phyloP scores from a whole-genome alignment of 2,888 invertebrate species.

The Caenorhabditis angaria region DNA sequence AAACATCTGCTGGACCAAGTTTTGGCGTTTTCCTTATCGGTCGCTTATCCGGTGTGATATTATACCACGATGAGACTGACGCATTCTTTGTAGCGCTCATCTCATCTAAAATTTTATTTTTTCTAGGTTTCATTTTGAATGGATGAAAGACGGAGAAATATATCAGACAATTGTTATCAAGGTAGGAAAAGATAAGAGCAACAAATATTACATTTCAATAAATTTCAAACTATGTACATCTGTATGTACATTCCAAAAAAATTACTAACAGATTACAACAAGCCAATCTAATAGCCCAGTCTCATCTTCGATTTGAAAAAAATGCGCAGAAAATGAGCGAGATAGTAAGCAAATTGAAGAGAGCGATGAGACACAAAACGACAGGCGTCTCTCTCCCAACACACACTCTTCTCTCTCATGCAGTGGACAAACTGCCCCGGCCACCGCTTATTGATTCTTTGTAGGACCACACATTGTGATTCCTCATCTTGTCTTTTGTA shows the following conservation, averaged over 20 bases:
- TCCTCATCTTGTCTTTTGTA: neutral
- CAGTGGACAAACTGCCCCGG: neutral
- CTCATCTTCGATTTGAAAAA: neutral
- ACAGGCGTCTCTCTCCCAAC: neutral
- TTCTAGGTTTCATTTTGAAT: too few relatives aligned
- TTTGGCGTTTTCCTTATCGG: constrained; percentile 25
- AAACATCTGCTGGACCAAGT: constrained; percentile 59
- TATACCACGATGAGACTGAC: constrained; percentile 26
- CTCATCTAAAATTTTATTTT: too few relatives aligned
- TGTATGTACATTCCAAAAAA: too few relatives aligned
- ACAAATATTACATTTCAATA: too few relatives aligned
- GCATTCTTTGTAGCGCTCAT: neutral
- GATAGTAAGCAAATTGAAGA: neutral
- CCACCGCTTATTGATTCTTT: constrained; percentile 1
- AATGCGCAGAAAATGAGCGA: neutral
- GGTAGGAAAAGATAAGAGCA: too few relatives aligned
- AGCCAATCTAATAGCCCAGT: too few relatives aligned
- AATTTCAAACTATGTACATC: too few relatives aligned
- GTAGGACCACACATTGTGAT: neutral
- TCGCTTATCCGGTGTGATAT: constrained; percentile 19
- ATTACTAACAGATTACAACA: too few relatives aligned
- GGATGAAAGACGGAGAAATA: too few relatives aligned
- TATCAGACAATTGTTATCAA: too few relatives aligned
- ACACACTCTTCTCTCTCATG: neutral
- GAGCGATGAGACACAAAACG: neutral